phyloP scores from a whole-genome alignment of 2,113 vertebrate genomes.

The Charadrius vociferus region DNA sequence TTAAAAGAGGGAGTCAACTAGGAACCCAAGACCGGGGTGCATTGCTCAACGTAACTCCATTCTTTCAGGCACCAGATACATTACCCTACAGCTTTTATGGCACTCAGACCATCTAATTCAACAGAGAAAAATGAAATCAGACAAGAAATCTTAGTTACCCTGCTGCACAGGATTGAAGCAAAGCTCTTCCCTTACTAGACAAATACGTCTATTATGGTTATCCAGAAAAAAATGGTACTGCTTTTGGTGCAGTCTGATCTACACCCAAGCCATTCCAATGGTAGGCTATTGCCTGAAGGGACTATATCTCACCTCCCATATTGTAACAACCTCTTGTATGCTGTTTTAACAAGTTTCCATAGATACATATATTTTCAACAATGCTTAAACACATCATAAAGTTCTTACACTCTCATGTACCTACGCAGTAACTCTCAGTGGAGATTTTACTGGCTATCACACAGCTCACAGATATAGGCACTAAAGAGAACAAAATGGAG shows the following conservation, averaged over 20 bases:
- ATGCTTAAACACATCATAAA: background rate
- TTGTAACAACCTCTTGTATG: background rate
- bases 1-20: background rate
- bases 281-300: background rate
- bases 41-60: background rate
- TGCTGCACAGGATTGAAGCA: background rate
- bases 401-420: background rate
- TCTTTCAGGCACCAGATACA: background rate
- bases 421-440: background rate
- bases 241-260: background rate
- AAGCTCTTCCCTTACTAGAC: background rate
- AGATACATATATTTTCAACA: background rate
- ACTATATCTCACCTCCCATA: background rate
- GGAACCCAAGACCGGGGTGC: background rate
- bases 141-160: background rate
- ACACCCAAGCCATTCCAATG: background rate
- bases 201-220: background rate
- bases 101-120: background rate
- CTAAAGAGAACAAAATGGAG: background rate
- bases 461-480: background rate
- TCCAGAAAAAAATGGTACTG: background rate
- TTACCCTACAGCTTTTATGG: background rate
- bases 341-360: background rate
- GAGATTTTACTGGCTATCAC: background rate
- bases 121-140: background rate